These are phyloP conservation scores for Orussus abietinus DNA, from an alignment of 1,140 invertebrate genomes.

Conservation along the genomic window DNA sequence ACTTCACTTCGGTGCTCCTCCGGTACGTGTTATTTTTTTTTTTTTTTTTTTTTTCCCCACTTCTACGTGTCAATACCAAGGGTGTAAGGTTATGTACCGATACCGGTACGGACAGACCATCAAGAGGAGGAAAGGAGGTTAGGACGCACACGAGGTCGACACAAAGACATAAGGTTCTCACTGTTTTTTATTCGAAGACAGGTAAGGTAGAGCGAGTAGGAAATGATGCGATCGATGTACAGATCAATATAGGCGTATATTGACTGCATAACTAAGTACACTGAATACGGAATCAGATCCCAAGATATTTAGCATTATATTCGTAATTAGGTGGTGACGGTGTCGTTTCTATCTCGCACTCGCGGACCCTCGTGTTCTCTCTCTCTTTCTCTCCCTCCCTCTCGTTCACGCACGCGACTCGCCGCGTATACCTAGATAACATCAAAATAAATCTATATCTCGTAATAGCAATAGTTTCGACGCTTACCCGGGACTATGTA, in stretches of 20 bases:
- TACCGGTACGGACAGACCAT: too few relatives aligned
- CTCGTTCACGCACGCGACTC: slow-evolving; percentile 17
- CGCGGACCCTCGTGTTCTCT: slow-evolving; percentile 11
- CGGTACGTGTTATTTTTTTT: too few relatives aligned
- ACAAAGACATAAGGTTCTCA: too few relatives aligned
- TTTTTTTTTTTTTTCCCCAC: too few relatives aligned
- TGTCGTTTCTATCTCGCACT: slow-evolving; percentile 24
- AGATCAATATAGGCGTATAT: slow-evolving; percentile 48
- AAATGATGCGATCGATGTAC: too few relatives aligned
- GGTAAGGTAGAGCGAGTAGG: too few relatives aligned
- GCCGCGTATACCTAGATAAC: slow-evolving; percentile 51
- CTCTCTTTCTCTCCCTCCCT: slow-evolving; percentile 13
- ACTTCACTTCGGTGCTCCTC: too few relatives aligned
- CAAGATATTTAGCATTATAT: slow-evolving; percentile 49
- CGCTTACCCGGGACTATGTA: slow-evolving; percentile 39
- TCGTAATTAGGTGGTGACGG: slow-evolving; percentile 34
- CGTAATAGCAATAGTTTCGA: slow-evolving; percentile 27
- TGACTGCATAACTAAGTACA: slow-evolving; percentile 52
- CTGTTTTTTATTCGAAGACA: not conserved
- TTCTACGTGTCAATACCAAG: too few relatives aligned
- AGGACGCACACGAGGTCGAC: too few relatives aligned
- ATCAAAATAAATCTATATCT: slow-evolving; percentile 55
- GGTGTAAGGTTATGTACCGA: too few relatives aligned
- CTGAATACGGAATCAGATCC: slow-evolving; percentile 46
- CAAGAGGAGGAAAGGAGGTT: too few relatives aligned